Evolutionary conservation across 1,140 invertebrate genomes (phyloP).

Genomic region (Diprion similis): DNA sequence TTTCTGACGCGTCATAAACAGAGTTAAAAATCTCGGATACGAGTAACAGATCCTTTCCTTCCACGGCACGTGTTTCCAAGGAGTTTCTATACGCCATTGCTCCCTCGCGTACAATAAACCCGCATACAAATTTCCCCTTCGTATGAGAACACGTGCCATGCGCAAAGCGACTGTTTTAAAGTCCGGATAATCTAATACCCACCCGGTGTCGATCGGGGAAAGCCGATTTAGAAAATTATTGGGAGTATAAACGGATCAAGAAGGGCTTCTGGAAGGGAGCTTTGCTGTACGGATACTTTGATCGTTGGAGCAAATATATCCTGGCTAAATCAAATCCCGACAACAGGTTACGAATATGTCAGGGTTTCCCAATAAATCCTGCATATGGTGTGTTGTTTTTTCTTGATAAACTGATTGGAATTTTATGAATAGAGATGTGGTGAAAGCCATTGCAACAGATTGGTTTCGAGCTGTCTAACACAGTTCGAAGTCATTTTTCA

Average conservation of each 20-base stretch:
- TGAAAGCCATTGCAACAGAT: too few relatives aligned
- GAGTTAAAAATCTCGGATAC: too few relatives aligned
- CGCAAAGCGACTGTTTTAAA: background rate
- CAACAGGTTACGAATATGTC: background rate
- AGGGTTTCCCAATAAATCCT: too few relatives aligned
- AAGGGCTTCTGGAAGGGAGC: background rate
- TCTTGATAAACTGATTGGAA: too few relatives aligned
- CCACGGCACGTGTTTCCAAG: background rate
- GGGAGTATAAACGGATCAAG: background rate
- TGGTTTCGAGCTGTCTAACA: too few relatives aligned
- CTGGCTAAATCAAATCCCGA: background rate
- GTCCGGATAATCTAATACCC: background rate
- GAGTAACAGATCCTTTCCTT: too few relatives aligned
- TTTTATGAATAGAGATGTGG: too few relatives aligned
- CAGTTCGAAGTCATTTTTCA: too few relatives aligned
- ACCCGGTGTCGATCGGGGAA: background rate
- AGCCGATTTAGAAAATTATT: conserved; percentile 1
- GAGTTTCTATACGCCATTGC: background rate
- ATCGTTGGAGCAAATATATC: background rate
- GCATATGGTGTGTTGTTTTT: too few relatives aligned
- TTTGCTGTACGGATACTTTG: background rate
- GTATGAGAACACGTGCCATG: background rate
- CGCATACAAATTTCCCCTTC: background rate
- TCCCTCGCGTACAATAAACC: background rate
- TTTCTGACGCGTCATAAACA: too few relatives aligned